Evolutionary conservation across 2,113 vertebrate species (phyloP).

Genomic region (Hymenochirus boettgeri): DNA sequence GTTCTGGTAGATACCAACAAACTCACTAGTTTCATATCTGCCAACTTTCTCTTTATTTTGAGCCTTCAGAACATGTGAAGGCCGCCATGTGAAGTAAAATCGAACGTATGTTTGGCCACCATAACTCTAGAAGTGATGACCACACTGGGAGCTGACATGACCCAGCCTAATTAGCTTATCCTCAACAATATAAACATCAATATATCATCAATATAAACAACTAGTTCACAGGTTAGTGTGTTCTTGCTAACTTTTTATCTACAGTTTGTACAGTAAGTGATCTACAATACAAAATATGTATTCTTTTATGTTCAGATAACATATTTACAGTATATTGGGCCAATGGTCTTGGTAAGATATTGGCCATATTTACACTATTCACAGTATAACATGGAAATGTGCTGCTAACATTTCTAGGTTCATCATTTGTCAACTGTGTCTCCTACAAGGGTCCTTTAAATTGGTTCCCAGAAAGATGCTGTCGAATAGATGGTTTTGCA

Average conservation of each 20-base stretch:
- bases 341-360: slow-evolving; percentile 49
- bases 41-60: too few species aligned
- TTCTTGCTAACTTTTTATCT: slow-evolving; percentile 50
- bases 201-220: too few species aligned
- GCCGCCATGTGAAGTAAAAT: too few species aligned
- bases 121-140: too few species aligned
- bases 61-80: too few species aligned
- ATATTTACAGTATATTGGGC: slow-evolving; percentile 52
- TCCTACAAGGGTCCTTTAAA: slow-evolving; percentile 95
- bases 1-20: too few species aligned
- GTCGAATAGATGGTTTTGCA: slow-evolving; percentile 91
- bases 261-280: slow-evolving; percentile 50
- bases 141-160: too few species aligned
- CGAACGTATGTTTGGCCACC: too few species aligned
- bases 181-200: too few species aligned
- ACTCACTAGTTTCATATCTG: too few species aligned
- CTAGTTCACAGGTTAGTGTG: slow-evolving; percentile 29
- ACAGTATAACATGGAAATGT: slow-evolving; percentile 42
- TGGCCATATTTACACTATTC: slow-evolving; percentile 63
- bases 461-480: slow-evolving; percentile 96
- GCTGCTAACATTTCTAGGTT: slow-evolving; percentile 35
- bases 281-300: slow-evolving; percentile 54
- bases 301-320: slow-evolving; percentile 34
- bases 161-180: too few species aligned
- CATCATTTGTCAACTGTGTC: rapidly evolving